These are phyloP conservation scores for Phataginus tricuspis DNA, from an alignment of 2,797 vertebrate genomes.

Conservation along the genomic window DNA sequence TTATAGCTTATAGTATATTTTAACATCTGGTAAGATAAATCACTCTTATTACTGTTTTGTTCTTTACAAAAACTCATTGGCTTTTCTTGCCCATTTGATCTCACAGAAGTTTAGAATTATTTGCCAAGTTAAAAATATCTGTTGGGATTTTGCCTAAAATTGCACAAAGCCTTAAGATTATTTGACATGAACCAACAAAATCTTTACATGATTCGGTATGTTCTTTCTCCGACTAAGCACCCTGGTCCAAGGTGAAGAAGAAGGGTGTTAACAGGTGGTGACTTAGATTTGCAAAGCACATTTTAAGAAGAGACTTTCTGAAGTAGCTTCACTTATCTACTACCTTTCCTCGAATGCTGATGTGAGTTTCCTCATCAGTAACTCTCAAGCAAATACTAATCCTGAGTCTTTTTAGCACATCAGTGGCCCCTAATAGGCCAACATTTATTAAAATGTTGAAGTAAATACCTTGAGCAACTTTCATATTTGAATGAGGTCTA, in stretches of 20 bases:
- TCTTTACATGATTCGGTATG: neutral
- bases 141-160: constrained; percentile 16
- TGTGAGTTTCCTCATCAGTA: neutral
- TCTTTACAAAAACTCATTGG: neutral
- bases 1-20: neutral
- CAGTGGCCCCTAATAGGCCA: neutral
- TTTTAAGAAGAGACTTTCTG: neutral
- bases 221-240: neutral
- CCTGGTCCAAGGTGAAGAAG: neutral
- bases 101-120: neutral
- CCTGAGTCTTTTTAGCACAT: neutral
- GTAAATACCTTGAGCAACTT: constrained; percentile 14
- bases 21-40: constrained; percentile 31
- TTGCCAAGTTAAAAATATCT: constrained; percentile 24
- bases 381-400: neutral
- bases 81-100: neutral
- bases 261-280: neutral
- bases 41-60: neutral
- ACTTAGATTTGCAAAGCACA: neutral
- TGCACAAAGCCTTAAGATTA: neutral
- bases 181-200: neutral
- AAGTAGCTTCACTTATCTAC: neutral
- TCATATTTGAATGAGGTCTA: constrained; percentile 20
- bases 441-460: constrained; percentile 34
- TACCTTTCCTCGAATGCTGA: neutral